Conservation (phyloP, 2,797 vertebrate species). For the Galago senegalensis region DNA sequence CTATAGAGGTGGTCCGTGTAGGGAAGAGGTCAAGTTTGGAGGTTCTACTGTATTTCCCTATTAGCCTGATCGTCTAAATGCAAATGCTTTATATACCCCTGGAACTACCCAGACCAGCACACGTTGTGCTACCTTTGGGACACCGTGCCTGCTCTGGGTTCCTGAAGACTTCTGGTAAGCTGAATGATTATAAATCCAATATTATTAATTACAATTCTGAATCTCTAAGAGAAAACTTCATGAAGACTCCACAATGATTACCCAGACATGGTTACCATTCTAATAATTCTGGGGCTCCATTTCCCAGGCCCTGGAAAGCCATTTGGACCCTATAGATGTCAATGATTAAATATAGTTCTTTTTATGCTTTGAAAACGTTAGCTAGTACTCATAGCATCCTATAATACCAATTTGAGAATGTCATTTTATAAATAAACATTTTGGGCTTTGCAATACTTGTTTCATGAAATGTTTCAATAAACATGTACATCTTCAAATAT, state of each 20-base stretch:
- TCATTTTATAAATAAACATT: neutral
- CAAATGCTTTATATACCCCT: neutral
- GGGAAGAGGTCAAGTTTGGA: too few species aligned
- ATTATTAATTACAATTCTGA: neutral
- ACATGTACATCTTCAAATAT: neutral
- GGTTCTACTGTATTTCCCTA: neutral
- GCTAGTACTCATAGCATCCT: neutral
- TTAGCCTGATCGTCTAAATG: too few species aligned
- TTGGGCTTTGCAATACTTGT: neutral
- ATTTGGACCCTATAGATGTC: rapidly evolving
- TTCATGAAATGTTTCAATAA: slow-evolving; percentile 31
- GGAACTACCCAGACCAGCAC: neutral
- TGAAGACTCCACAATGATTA: neutral
- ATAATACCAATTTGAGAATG: neutral
- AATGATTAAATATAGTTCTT: neutral
- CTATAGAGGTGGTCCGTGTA: too few species aligned
- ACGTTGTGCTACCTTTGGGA: rapidly evolving
- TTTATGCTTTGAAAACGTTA: neutral
- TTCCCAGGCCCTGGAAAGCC: neutral
- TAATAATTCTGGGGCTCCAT: neutral
- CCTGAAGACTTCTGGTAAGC: neutral
- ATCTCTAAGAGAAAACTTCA: neutral
- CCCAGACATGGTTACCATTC: neutral
- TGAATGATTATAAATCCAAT: neutral
- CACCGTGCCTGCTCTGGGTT: neutral